Base-by-base conservation (phyloP, 2,113 vertebrate species). In the Clarias gariepinus region DNA sequence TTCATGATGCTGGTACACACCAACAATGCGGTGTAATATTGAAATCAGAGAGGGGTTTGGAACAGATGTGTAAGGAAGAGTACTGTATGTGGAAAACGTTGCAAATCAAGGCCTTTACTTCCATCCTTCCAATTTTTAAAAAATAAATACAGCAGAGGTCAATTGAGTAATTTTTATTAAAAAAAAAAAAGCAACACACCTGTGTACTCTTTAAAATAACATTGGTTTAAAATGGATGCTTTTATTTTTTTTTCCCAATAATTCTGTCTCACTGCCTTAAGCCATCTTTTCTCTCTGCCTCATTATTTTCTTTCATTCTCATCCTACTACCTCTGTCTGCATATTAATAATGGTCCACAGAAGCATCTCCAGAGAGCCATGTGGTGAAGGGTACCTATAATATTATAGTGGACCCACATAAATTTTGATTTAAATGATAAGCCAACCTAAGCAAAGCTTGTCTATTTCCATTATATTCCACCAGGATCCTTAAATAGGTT, bases 391-490 rank as follows among this genome's bases (percentile, higher is more conserved):
- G 15, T 63, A 61, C 13, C 76, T 78, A 41, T 80, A 53, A 33
- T 10, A 19, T 60, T 23, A n/a, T 82, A 76, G 47, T 53, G 57
- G 85, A 61, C n/a, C 58, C 81, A 82, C 85, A 85, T 68, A 82
- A 13, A 69, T 85, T 85, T 82, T 63, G 78, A 84, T 60, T 81
- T 33, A 81, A 73, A 69, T 74, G 36, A 61, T 66, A 81, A 80
- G 86, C 33, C 58, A 86, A 57, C 74, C 83, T 69, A 47, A 53
- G 55, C 81, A 57, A 36, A 63, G 64, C 57, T 77, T 23, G 33
- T 77, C 60, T 79, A n/a, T 68, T 52, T 41, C 57, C 74, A 79
- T 53, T 77, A 87, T 76, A 87, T 82, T 85, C 30, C 78, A 30
- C 21, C 60, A 30, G 41, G 25, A 78, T 66, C 28, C 41, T 61